Evolutionary conservation across 2,888 invertebrate species (phyloP).

Genomic region (Clitarchus hookeri): DNA sequence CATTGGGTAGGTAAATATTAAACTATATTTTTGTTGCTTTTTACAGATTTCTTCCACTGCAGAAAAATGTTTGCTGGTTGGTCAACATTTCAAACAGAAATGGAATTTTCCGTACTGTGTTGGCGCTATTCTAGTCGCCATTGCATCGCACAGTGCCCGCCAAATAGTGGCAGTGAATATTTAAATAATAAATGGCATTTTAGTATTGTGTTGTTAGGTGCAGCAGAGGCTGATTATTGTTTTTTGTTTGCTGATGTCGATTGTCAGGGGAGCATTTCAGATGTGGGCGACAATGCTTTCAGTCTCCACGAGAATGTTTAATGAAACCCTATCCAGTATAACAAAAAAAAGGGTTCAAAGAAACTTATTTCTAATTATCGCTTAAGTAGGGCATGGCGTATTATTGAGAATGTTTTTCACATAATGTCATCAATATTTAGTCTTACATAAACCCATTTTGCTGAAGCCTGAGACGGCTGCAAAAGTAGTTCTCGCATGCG

Average conservation of each 20-base stretch:
- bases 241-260: neutral
- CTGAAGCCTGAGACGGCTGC: neutral
- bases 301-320: neutral
- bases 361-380: neutral
- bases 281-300: neutral
- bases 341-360: neutral
- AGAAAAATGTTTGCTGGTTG: neutral
- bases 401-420: neutral
- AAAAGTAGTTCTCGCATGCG: neutral
- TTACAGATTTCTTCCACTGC: neutral
- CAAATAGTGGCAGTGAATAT: slow-evolving; percentile 2
- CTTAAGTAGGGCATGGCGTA: neutral
- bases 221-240: neutral
- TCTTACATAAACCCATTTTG: neutral
- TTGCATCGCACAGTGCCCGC: neutral
- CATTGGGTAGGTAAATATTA: too few species aligned
- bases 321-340: neutral
- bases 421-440: neutral
- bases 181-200: neutral
- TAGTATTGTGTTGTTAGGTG: neutral
- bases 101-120: neutral
- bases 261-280: neutral
- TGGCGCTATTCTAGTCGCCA: neutral
- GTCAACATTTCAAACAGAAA: neutral
- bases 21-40: neutral